Evolutionary conservation across 2,797 vertebrate genomes (phyloP), one percentile per base, ranked within the genome.

Genomic region (Delichon dasypus): DNA sequence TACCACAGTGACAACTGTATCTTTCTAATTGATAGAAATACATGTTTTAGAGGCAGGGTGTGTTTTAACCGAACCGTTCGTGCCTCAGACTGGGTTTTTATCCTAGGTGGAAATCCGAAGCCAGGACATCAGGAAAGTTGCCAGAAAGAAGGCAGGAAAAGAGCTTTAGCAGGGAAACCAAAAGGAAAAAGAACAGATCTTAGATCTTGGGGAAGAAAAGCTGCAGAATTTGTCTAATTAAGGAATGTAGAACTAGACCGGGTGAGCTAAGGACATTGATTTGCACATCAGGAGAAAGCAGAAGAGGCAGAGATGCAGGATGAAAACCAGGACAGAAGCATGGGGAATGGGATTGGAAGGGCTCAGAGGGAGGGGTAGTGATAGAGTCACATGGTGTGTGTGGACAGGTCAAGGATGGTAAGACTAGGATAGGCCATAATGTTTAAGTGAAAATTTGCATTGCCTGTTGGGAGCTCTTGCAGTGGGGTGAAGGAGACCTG

Each of bases 191-290:
- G 70, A 27, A 16, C 38, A 70, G 29, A 62, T 89, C 72, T 45
- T 85, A 75, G 84, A 74, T 86, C 40, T 11, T 50, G 44, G 54
- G 85, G 76, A 92, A 91, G 66, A 88, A 91, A 89, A 91, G 12
- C 77, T 92, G 79, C 73, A 88, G 84, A 73, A 84, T 95, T 73
- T 90, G 60, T 94, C 94, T 95, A 96, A 95, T 93, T 95, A 95
- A 86, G 73, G 93, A 96, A 96, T 95, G 74, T 95, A 94, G 94
- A 96, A 96, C 96, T 93, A 93, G 96, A 93, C 67, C 94, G 17
- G 94, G 94, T 97, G 94, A 96, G 91, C 66, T 93, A 53, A 95
- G 95, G 95, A 96, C 96, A 30, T 90, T 76, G 89, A 78, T 79
- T 86, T 89, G 75, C 73, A 88, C 75, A 93, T 85, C 58, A 92